Base-by-base conservation (phyloP, 2,888 invertebrate genomes). In the Drosophila ustulata region DNA sequence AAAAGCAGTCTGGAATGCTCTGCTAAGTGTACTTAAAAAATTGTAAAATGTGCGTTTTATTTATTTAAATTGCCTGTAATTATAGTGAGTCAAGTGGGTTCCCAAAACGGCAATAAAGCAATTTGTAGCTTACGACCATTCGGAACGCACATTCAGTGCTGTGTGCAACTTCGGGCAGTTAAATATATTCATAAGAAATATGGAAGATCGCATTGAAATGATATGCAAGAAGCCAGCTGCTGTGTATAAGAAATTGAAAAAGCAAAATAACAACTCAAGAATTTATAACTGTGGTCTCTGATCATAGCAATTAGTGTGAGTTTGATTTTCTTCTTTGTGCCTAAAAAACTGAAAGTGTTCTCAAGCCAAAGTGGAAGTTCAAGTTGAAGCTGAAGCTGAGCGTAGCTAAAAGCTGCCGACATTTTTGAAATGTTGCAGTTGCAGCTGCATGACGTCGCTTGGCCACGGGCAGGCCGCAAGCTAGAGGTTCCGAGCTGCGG, bases 291-390 rank as follows among this genome's bases (percentile, higher is more conserved):
- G 90, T 82, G 89, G 39, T 41, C 39, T 59, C 85, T 83, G 91
- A 90, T 90, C 90, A 88, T 83, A 89, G 91, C 91, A 90, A 91
- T 90, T 90, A 90, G 90, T 83, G 81, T 66, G 89, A 88, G 88
- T 90, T 91, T 91, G 90, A 90, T 89, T 90, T 90, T 87, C 89
- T 78, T 75, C 32, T 3, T 9, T 71, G 28, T 32, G 32, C 32
- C 41, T 23, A 34, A 47, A 62, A 78, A 75, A 75, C 69, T 18
- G 75, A 75, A 75, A 75, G 75, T 75, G 75, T 78, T 75, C 55
- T 73, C 11, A 45, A 47, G 46, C 9, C 37, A 32, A 51, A 62
- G 62, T 55, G 34, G 53, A n/a, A 6, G 32, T 11, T 39, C 4
- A 34, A 34, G 37, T 23, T 49, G 49, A 28, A 34, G 34, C n/a